A percentile compares a stretch with the other conserved stretches of the same genome.
Evolutionary conservation across 2,888 invertebrate genomes (phyloP).

Genomic region (Apomyelois bistriatella): DNA sequence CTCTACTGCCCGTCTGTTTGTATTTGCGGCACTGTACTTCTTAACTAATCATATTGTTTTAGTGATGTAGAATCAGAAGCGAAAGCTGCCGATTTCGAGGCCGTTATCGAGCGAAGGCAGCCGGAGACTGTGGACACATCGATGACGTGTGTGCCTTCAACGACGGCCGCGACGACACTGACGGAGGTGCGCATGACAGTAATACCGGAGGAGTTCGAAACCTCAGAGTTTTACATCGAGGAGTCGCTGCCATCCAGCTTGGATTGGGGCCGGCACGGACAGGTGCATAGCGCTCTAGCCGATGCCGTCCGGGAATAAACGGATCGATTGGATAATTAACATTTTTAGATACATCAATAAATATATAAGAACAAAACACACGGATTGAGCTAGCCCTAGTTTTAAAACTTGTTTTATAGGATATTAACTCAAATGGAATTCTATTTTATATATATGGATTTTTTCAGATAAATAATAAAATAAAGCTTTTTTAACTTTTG

Average conservation of each 20-base stretch:
- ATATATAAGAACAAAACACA: too few relatives aligned
- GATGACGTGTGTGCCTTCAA: slow-evolving; percentile 66
- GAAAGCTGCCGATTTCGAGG: slow-evolving; percentile 91
- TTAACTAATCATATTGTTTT: slow-evolving; percentile 18
- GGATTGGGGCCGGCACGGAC: slow-evolving; percentile 81
- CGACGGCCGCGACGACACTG: slow-evolving; percentile 75
- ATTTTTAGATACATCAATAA: too few relatives aligned
- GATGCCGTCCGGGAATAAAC: neutral
- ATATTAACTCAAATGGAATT: too few relatives aligned
- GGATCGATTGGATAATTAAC: too few relatives aligned
- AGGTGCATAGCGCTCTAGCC: slow-evolving; percentile 55
- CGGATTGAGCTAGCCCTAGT: too few relatives aligned
- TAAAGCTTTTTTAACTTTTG: too few relatives aligned
- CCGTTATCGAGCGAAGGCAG: slow-evolving; percentile 82
- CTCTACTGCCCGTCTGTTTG: too few relatives aligned
- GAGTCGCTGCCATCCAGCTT: slow-evolving; percentile 93
- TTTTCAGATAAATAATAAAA: too few relatives aligned
- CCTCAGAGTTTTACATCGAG: slow-evolving; percentile 92
- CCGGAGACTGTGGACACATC: slow-evolving; percentile 59
- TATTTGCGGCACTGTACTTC: too few relatives aligned
- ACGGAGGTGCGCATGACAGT: slow-evolving; percentile 78
- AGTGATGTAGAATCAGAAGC: slow-evolving; percentile 90
- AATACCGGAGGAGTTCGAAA: slow-evolving; percentile 82
- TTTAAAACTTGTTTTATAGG: too few relatives aligned
- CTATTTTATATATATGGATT: too few relatives aligned